Base-by-base conservation (phyloP, 2,888 invertebrate genomes). In the Crematogaster levior region DNA sequence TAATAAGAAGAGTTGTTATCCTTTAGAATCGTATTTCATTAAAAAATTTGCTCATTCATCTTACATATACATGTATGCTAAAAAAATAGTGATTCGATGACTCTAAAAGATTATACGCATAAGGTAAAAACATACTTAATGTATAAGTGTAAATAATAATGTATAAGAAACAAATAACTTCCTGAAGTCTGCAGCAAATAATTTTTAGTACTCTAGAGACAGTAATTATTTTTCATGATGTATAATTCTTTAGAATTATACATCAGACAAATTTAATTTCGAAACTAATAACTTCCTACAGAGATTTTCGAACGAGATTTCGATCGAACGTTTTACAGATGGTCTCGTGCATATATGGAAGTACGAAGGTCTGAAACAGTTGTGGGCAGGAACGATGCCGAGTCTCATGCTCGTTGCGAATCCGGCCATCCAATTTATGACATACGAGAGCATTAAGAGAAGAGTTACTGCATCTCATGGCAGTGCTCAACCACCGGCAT, bases 351-450 rank as follows among this genome's bases (percentile, higher is more conserved):
- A 97, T 92, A 96, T 98, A 70, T 96, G 96, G 56, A 96, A 95
- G 89, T 96, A 96, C 34, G 98, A 98, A 95, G 98, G 98, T 15
- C 86, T 96, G 0, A 93, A 94, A 77, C 97, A 97, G 0, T 95
- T 99, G 43, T 98, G 98, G 98, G 97, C 97, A 40, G 98, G 98
- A 15, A 96, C 97, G 0, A 94, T 97, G 48, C 97, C 98, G 3
- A 98, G 98, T 1, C 94, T 99, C n/a, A 95, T 98, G 82, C 95
- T 99, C 51, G 98, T 98, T 27, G 96, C 97, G 12, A 99, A 99
- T 95, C 99, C 99, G 21, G 98, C 98, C 0, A 96, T 99, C 85
- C 98, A 98, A 94, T 98, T 98, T 93, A 98, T 98, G 96, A 96
- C 98, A 73, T 99, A 99, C 94, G 98, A 99, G 95, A 95, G 97